phyloP scores from a whole-genome alignment of 2,113 vertebrate species.

The Terrapene triunguis region DNA sequence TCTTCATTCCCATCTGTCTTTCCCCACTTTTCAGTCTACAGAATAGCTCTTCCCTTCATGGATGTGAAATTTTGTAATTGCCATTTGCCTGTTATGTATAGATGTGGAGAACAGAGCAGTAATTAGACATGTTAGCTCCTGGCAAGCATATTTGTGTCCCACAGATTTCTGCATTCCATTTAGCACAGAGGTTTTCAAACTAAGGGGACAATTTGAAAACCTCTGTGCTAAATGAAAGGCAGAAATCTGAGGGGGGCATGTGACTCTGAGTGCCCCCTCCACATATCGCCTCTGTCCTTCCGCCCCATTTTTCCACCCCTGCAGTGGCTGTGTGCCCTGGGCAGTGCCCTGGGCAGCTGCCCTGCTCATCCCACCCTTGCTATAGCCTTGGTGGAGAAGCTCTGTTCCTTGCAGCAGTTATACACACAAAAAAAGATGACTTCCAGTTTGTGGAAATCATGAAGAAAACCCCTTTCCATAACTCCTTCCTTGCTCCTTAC shows the following conservation, averaged over 20 bases:
- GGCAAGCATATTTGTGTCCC: not conserved
- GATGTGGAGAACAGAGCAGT: not conserved
- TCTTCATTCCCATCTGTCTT: not conserved
- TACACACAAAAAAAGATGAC: not conserved
- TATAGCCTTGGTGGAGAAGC: not conserved
- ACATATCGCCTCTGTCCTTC: not conserved
- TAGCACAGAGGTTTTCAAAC: not conserved
- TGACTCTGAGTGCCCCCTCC: not conserved
- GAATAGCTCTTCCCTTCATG: not conserved
- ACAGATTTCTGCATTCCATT: not conserved
- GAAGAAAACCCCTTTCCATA: not conserved
- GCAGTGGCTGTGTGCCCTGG: not conserved
- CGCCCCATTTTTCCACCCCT: not conserved
- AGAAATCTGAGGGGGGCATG: not conserved
- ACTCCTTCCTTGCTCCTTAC: not conserved
- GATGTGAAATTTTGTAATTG: not conserved
- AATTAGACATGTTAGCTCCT: not conserved
- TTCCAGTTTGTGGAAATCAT: not conserved
- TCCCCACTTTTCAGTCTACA: not conserved
- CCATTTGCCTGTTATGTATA: not conserved
- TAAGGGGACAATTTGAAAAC: not conserved
- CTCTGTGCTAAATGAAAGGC: not conserved
- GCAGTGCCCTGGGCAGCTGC: not conserved
- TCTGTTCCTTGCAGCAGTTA: not conserved
- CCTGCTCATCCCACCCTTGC: not conserved